A percentile compares a stretch with the other conserved stretches of the same genome.
Conservation (phyloP, 2,113 vertebrate species). For the Ciconia maguari region DNA sequence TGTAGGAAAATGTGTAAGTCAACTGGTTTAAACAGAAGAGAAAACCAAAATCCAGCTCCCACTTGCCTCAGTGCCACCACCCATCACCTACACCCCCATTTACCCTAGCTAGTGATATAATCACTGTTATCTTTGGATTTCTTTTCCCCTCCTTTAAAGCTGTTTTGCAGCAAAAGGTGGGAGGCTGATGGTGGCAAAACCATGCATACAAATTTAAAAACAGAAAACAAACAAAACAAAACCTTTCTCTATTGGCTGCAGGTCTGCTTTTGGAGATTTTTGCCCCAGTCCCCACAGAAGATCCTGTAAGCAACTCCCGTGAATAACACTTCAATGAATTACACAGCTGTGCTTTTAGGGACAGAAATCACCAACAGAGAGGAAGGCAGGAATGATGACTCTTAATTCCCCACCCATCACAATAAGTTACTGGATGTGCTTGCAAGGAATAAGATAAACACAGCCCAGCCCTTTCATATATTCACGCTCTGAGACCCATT, state of each 20-base stretch:
- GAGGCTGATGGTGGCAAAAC: neutral
- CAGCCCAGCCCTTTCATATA: neutral
- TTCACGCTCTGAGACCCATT: neutral
- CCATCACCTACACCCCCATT: neutral
- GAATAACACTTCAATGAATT: neutral
- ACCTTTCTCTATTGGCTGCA: neutral
- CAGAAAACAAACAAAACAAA: neutral
- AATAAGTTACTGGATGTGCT: neutral
- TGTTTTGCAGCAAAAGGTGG: neutral
- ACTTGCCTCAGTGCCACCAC: neutral
- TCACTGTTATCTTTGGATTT: neutral
- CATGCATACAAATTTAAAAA: neutral
- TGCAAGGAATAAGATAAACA: neutral
- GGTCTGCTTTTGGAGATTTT: neutral
- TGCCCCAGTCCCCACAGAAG: neutral
- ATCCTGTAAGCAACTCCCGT: neutral
- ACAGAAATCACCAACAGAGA: neutral
- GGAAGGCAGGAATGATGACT: neutral
- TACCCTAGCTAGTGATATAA: neutral
- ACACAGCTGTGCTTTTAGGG: neutral
- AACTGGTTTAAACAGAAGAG: neutral
- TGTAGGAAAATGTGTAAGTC: neutral
- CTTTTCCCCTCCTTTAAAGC: neutral
- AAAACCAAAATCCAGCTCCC: neutral
- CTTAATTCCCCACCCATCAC: neutral